Conservation (phyloP, 2,797 vertebrate genomes). For the Bradypodion ventrale region DNA sequence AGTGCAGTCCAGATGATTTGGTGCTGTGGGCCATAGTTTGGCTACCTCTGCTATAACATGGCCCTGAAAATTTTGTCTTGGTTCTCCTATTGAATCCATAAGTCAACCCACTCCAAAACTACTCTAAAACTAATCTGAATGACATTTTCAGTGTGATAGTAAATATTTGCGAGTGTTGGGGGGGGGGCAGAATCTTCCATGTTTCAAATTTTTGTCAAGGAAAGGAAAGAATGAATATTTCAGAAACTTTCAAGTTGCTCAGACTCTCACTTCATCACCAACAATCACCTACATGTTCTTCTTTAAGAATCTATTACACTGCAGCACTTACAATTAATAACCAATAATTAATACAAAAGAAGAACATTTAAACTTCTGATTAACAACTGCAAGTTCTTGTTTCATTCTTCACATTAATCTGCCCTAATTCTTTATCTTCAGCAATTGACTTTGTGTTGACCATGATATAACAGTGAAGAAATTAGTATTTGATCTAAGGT, state of each 20-base stretch:
- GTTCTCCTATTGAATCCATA: too few relatives aligned
- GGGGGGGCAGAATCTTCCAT: background rate
- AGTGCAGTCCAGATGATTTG: too few relatives aligned
- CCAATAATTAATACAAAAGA: constrained; percentile 4
- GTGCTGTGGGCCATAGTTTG: too few relatives aligned
- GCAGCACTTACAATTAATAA: background rate
- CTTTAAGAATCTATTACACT: background rate
- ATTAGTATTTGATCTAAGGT: constrained; percentile 14
- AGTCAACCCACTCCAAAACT: too few relatives aligned
- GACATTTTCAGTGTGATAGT: background rate
- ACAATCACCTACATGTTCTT: background rate
- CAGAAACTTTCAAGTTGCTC: background rate
- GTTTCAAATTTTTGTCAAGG: background rate
- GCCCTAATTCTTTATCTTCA: constrained; percentile 35
- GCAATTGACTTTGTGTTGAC: constrained; percentile 31
- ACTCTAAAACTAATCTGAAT: background rate
- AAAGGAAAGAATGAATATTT: background rate
- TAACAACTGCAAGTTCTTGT: constrained; percentile 32
- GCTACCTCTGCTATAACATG: too few relatives aligned
- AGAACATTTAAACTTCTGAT: constrained; percentile 9
- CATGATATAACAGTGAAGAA: constrained; percentile 26
- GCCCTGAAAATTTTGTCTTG: too few relatives aligned
- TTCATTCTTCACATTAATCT: constrained; percentile 36
- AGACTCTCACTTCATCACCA: background rate
- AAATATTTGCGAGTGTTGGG: background rate